phyloP scores from a whole-genome alignment of 1,140 invertebrate genomes.

The Bombus sylvicola region DNA sequence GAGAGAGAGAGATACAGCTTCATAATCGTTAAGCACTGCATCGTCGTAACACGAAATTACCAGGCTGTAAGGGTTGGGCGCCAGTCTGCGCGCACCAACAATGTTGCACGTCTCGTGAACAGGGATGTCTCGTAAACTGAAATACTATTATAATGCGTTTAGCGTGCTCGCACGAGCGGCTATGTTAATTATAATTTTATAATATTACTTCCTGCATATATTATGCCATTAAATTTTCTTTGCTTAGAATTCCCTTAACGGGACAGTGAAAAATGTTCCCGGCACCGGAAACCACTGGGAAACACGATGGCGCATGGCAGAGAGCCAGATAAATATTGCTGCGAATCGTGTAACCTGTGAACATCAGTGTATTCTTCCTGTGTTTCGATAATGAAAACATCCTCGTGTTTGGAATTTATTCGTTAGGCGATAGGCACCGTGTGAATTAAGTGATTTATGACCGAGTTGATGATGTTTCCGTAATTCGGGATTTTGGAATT shows the following conservation, averaged over 20 bases:
- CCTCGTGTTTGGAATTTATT: neutral
- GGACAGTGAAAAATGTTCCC: neutral
- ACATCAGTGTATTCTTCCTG: neutral
- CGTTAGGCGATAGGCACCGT: neutral
- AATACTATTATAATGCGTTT: constrained; percentile 32
- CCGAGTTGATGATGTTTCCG: no score
- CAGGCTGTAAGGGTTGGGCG: neutral
- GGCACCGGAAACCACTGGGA: neutral
- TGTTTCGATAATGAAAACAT: neutral
- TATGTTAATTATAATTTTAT: constrained; percentile 40
- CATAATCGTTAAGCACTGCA: constrained; percentile 29
- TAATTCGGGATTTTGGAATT: no score
- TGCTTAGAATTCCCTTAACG: constrained; percentile 9
- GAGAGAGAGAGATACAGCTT: no score
- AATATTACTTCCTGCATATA: constrained; percentile 11
- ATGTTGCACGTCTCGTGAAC: constrained; percentile 3
- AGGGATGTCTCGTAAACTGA: constrained; percentile 22
- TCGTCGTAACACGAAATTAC: constrained; percentile 26
- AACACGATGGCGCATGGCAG: neutral
- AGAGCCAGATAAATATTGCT: neutral
- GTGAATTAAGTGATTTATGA: neutral
- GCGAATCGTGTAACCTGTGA: neutral
- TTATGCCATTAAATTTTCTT: neutral
- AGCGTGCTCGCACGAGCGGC: neutral
- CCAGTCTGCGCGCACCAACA: constrained; percentile 1